phyloP scores from a whole-genome alignment of 1,140 invertebrate genomes.

The roundworm (Caenorhabditis elegans) region WBcel235 BX284606.5:14303001-14303500 shows the following conservation, averaged over 20 bases:
- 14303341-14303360: background rate
- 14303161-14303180: background rate
- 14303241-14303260: too few relatives aligned
- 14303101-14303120: background rate
- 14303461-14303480: background rate
- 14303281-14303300: background rate
- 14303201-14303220: background rate
- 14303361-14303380: background rate
- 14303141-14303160: too few relatives aligned
- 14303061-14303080: background rate
- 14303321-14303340: background rate
- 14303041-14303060: too few relatives aligned
- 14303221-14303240: too few relatives aligned
- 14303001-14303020: conserved; percentile 7
- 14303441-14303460: conserved; percentile 4
- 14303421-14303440: background rate
- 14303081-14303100: background rate
- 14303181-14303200: background rate
- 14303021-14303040: conserved; percentile 5
- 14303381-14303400: conserved; percentile 3
- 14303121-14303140: too few relatives aligned
- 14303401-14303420: background rate
- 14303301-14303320: conserved; percentile 6
- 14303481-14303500: background rate
- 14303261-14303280: background rate